phyloP scores from a whole-genome alignment of 1,140 invertebrate genomes.

The Cyclargus thomasi region DNA sequence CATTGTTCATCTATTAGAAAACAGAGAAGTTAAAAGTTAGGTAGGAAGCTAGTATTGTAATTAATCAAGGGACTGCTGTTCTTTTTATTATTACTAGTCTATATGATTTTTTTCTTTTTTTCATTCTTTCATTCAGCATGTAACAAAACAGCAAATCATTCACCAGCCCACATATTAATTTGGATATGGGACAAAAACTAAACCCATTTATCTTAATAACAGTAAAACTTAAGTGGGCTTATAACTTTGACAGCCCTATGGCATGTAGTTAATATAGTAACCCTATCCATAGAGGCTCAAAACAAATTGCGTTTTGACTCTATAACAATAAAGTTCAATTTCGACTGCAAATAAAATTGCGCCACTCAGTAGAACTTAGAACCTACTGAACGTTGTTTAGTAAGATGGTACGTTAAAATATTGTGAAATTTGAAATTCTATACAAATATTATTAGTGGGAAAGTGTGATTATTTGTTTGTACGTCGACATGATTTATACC shows the following conservation, averaged over 20 bases:
- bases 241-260: slow-evolving; percentile 38
- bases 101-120: not conserved
- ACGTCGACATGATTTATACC: too few relatives aligned
- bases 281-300: not conserved
- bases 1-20: too few relatives aligned
- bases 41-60: too few relatives aligned
- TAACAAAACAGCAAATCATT: not conserved
- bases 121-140: not conserved
- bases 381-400: too few relatives aligned
- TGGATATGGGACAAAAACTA: slow-evolving; percentile 25
- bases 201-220: slow-evolving; percentile 59
- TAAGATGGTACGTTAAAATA: too few relatives aligned
- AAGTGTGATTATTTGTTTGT: too few relatives aligned
- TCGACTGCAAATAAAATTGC: not conserved
- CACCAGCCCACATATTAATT: slow-evolving; percentile 4
- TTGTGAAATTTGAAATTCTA: too few relatives aligned
- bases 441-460: too few relatives aligned
- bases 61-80: too few relatives aligned
- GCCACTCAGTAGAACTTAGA: too few relatives aligned
- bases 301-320: slow-evolving; percentile 9
- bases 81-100: not conserved
- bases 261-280: not conserved
- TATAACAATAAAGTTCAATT: slow-evolving; percentile 13
- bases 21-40: too few relatives aligned
- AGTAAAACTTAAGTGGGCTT: slow-evolving; percentile 44